phyloP scores from a whole-genome alignment of 2,113 vertebrate genomes.

The Pavo muticus region DNA sequence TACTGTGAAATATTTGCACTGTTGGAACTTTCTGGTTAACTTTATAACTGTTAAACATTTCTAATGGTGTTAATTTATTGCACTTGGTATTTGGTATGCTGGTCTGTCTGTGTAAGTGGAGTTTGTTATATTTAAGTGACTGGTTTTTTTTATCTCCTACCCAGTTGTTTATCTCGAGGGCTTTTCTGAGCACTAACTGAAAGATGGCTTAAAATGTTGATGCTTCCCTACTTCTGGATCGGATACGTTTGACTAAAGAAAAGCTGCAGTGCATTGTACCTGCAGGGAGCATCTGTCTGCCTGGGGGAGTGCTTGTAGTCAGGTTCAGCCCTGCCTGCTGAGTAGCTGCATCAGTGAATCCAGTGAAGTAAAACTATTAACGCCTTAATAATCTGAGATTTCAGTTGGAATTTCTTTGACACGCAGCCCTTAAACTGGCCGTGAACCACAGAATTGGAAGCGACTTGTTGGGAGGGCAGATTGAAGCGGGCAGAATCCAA shows the following conservation, averaged over 20 bases:
- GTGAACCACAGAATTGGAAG: background rate
- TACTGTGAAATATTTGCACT: constrained; percentile 84
- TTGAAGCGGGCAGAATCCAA: background rate
- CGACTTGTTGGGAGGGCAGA: background rate
- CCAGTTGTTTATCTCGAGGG: constrained; percentile 11
- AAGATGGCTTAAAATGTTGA: background rate
- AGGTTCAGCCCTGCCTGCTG: background rate
- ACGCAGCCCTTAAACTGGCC: background rate
- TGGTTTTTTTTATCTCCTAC: constrained; percentile 40
- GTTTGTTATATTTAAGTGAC: constrained; percentile 47
- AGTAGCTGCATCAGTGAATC: constrained; percentile 40
- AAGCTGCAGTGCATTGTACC: background rate
- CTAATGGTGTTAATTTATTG: constrained; percentile 78
- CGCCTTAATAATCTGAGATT: constrained; percentile 64
- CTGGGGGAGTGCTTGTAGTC: background rate
- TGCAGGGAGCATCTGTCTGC: background rate
- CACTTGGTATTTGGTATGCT: constrained; percentile 57
- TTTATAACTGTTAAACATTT: constrained; percentile 76
- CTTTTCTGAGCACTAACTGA: constrained; percentile 33
- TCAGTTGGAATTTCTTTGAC: background rate
- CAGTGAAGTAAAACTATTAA: constrained; percentile 40
- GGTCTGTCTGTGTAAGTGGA: constrained; percentile 56
- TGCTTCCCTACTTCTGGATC: constrained; percentile 9
- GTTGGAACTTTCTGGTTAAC: constrained; percentile 74
- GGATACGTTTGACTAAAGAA: background rate